phyloP scores from a whole-genome alignment of 2,113 vertebrate species.

The Triplophysa dalaica region DNA sequence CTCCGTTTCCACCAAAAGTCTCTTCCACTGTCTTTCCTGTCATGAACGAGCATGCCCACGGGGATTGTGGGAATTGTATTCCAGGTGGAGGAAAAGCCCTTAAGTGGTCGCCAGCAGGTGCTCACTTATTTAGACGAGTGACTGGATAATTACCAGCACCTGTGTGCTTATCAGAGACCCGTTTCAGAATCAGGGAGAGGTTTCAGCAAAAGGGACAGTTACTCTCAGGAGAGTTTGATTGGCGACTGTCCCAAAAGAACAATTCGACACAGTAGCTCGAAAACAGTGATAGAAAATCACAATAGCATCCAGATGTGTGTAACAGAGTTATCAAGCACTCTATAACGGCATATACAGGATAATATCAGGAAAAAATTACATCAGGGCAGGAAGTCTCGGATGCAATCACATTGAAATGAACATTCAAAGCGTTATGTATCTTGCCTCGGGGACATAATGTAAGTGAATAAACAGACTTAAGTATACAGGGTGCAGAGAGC shows the following conservation, averaged over 20 bases:
- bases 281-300: background rate
- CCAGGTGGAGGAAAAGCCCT: slow-evolving; percentile 37
- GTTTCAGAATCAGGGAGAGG: slow-evolving; percentile 11
- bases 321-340: background rate
- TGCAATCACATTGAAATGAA: slow-evolving; percentile 21
- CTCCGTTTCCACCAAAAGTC: background rate
- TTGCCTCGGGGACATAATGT: slow-evolving; percentile 10
- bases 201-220: slow-evolving; percentile 14
- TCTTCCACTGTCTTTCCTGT: background rate
- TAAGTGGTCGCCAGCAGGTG: slow-evolving; percentile 45
- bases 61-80: slow-evolving; percentile 39
- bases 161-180: slow-evolving; percentile 27
- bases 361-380: background rate
- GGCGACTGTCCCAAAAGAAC: slow-evolving; percentile 20
- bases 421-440: slow-evolving; percentile 8
- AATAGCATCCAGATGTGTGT: slow-evolving; percentile 3
- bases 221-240: background rate
- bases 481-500: background rate
- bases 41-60: slow-evolving; percentile 12
- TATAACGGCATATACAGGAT: background rate
- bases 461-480: background rate
- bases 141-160: slow-evolving; percentile 49
- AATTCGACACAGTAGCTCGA: background rate
- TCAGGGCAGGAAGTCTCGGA: background rate
- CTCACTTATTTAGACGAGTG: slow-evolving; percentile 39